phyloP scores from a whole-genome alignment of 2,888 invertebrate genomes.

The Argynnis bischoffii region DNA sequence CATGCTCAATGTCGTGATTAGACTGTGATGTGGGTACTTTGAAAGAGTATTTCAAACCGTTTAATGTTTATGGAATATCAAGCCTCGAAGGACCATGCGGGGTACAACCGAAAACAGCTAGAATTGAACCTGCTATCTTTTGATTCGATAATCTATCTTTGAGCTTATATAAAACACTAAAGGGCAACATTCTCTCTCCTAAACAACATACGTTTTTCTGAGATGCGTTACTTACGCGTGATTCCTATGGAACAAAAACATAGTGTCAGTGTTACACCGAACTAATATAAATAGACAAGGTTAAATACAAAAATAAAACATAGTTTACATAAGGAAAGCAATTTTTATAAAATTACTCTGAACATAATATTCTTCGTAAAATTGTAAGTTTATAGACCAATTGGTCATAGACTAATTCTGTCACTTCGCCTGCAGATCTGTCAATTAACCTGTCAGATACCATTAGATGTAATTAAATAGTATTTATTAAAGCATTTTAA shows the following conservation, averaged over 20 bases:
- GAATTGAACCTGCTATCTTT: slow-evolving; percentile 32
- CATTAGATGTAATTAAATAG: no score
- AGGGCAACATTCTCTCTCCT: slow-evolving; percentile 65
- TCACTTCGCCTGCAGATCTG: not conserved
- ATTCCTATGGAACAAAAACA: slow-evolving; percentile 82
- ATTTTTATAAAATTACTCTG: not conserved
- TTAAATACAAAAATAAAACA: slow-evolving; percentile 40
- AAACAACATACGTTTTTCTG: slow-evolving; percentile 62
- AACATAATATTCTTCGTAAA: not conserved
- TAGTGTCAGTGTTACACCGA: slow-evolving; percentile 64
- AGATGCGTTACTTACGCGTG: slow-evolving; percentile 77
- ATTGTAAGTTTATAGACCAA: not conserved
- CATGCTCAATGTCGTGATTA: slow-evolving; percentile 46
- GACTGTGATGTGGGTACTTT: slow-evolving; percentile 36
- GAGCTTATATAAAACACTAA: slow-evolving; percentile 53
- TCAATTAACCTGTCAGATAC: no score
- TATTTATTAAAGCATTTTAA: no score
- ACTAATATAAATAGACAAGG: slow-evolving; percentile 47
- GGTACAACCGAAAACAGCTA: slow-evolving; percentile 54
- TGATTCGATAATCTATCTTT: slow-evolving; percentile 28
- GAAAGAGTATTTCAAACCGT: slow-evolving; percentile 36
- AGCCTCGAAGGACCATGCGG: slow-evolving; percentile 55
- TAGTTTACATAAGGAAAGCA: not conserved
- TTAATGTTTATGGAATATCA: slow-evolving; percentile 38
- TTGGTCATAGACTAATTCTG: no score